Conservation (phyloP, 2,113 vertebrate genomes). For the Hyperoodon ampullatus region DNA sequence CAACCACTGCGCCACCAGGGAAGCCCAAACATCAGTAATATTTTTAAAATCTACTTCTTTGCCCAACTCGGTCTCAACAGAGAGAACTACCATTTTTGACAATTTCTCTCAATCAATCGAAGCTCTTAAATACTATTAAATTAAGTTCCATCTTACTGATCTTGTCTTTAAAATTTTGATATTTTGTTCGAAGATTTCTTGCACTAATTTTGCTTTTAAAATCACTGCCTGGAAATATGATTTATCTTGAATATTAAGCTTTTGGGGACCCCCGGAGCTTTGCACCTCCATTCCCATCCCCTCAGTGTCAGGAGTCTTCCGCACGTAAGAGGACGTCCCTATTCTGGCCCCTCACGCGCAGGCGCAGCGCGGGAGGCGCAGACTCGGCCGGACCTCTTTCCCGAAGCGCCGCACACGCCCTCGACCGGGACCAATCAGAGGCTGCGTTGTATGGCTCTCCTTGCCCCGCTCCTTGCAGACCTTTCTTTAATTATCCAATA, state of each 20-base stretch:
- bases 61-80: not conserved
- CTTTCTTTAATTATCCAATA: not conserved
- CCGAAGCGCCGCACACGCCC: accelerated
- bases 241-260: not conserved
- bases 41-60: not conserved
- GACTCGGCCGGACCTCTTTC: accelerated
- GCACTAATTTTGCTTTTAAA: not conserved
- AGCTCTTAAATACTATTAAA: not conserved
- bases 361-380: not conserved
- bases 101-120: not conserved
- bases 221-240: not conserved
- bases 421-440: not conserved
- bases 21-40: not conserved
- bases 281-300: accelerated
- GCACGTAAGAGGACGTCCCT: accelerated
- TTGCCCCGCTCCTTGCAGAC: not conserved
- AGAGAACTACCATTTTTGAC: not conserved
- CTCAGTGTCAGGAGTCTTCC: accelerated
- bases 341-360: accelerated
- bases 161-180: not conserved
- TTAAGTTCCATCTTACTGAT: not conserved
- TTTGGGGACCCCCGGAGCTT: not conserved
- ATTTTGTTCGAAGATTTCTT: not conserved
- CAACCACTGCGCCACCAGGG: too few relatives aligned
- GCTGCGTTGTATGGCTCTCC: not conserved